Evolutionary conservation across 2,797 vertebrate genomes (phyloP).

Genomic region (Vipera latastei): DNA sequence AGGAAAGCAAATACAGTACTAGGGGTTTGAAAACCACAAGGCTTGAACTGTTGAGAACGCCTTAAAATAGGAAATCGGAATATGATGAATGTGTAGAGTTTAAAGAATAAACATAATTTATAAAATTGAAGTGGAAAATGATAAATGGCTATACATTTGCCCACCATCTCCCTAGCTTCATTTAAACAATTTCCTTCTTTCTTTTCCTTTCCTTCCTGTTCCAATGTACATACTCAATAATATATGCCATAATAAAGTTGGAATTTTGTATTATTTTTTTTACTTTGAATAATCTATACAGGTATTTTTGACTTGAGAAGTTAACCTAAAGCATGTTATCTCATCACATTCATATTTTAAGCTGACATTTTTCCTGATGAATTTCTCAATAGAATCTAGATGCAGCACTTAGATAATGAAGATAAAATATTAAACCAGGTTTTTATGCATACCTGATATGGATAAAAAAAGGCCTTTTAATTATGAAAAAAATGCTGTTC

Average conservation of each 20-base stretch:
- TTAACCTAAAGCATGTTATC: constrained; percentile 28
- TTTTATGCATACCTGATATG: neutral
- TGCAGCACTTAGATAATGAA: neutral
- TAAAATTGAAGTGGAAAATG: constrained; percentile 40
- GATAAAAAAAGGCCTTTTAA: neutral
- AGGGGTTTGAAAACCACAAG: neutral
- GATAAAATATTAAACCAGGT: neutral
- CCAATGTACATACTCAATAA: constrained; percentile 36
- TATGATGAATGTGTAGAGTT: constrained; percentile 37
- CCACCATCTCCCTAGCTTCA: constrained; percentile 29
- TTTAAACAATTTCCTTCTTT: constrained; percentile 42
- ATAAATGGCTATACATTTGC: constrained; percentile 55
- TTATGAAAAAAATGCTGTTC: neutral
- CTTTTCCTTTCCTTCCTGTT: neutral
- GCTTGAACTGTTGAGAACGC: constrained; percentile 7
- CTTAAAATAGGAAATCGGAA: constrained; percentile 3
- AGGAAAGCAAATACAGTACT: neutral
- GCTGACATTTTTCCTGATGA: constrained; percentile 31
- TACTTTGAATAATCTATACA: constrained; percentile 16
- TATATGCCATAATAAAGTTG: constrained; percentile 20
- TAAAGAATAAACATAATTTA: constrained; percentile 52
- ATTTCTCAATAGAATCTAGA: constrained; percentile 15
- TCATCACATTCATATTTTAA: constrained; percentile 34
- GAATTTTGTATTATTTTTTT: constrained; percentile 40
- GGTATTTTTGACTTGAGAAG: constrained; percentile 29